phyloP scores from a whole-genome alignment of 2,113 vertebrate species.

The Dunckerocampus dactyliophorus region DNA sequence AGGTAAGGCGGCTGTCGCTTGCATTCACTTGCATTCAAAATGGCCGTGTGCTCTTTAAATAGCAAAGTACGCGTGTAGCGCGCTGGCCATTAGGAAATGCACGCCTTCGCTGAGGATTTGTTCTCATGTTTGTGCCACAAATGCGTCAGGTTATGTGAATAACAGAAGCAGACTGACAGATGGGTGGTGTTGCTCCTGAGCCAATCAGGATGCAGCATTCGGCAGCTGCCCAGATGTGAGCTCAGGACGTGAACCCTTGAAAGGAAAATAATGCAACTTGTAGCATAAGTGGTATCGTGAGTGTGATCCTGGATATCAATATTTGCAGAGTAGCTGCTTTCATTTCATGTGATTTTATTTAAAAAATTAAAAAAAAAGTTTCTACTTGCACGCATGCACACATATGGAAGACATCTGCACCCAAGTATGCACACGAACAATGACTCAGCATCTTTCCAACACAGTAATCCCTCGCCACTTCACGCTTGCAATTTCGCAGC shows the following conservation, averaged over 20 bases:
- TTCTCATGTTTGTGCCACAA: neutral
- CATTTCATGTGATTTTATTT: too few relatives aligned
- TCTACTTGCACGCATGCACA: conserved; percentile 5
- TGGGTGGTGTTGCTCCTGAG: conserved; percentile 54
- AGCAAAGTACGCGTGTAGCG: neutral
- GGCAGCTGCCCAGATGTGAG: conserved; percentile 71
- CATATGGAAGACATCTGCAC: conserved; percentile 40
- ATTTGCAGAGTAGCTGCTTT: neutral
- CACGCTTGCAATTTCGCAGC: too few relatives aligned
- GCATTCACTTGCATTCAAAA: neutral
- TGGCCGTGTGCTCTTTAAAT: neutral
- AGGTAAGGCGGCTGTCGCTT: conserved; percentile 79
- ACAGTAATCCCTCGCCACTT: too few relatives aligned
- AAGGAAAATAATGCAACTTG: neutral
- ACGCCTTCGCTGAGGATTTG: neutral
- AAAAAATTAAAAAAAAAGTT: too few relatives aligned
- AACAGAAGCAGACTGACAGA: conserved; percentile 12
- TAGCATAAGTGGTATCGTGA: too few relatives aligned
- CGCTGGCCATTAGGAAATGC: neutral
- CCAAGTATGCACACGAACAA: conserved; percentile 40
- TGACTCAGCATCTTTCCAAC: conserved; percentile 72
- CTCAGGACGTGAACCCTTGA: neutral
- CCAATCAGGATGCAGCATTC: conserved; percentile 72
- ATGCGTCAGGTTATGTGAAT: neutral
- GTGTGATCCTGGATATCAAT: neutral